Evolutionary conservation across 2,888 invertebrate genomes (phyloP).

Genomic region (Eutolmus rufibarbis): DNA sequence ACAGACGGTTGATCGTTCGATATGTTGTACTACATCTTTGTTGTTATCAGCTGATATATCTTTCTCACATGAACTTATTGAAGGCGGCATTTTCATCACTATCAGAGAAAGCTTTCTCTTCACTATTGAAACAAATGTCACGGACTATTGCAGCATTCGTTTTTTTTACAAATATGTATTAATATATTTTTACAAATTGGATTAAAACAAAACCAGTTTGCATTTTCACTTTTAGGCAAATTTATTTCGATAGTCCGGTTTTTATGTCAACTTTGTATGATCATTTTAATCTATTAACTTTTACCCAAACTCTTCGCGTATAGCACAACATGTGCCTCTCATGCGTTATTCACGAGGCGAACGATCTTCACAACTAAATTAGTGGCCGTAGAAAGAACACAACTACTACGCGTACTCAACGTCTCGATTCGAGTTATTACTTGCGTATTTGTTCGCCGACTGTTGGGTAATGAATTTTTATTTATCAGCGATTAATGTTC

Average conservation of each 20-base stretch:
- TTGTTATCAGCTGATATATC: not conserved
- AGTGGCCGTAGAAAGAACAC: conserved; percentile 7
- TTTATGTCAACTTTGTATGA: not conserved
- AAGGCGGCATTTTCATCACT: conserved; percentile 22
- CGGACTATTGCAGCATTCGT: not conserved
- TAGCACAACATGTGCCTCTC: not conserved
- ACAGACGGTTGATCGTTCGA: not conserved
- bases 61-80: conserved; percentile 7
- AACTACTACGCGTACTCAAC: not conserved
- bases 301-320: not conserved
- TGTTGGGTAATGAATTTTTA: not conserved
- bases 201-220: not conserved
- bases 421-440: not conserved
- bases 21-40: not conserved
- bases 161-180: not conserved
- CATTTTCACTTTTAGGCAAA: not conserved
- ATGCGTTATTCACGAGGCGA: not conserved
- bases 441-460: not conserved
- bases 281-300: not conserved
- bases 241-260: not conserved
- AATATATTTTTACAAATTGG: not conserved
- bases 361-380: conserved; percentile 26
- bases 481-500: not conserved
- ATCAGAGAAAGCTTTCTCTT: not conserved
- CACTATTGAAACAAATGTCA: not conserved